Evolutionary conservation across 2,113 vertebrate species (phyloP), one percentile per base, ranked within the genome.

Genomic region (Ageneiosus marmoratus): DNA sequence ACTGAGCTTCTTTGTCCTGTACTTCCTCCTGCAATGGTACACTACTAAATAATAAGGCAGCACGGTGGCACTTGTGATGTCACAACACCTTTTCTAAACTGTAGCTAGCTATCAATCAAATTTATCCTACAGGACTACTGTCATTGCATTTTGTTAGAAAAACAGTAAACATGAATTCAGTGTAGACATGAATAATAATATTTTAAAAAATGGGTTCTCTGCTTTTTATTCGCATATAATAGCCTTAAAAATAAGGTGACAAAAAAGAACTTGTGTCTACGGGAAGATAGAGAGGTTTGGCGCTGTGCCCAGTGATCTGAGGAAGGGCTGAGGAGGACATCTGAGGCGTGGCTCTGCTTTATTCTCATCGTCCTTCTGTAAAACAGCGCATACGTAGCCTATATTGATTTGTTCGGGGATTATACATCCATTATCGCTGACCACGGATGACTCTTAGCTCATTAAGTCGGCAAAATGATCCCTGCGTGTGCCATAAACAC

Each of bases 381-480:
- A 75, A 88, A 76, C 69, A 77, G 82, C 80, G 80, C 63, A 56
- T 79, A 41, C 5, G 37, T 41, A 41, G 37, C 37, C 37, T 41
- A 37, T 86, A 86, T 85, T 83, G 82, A 86, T 81, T 84, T 80
- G 67, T 24, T 67, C 29, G 20, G 50, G 48, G 70, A 79, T 77
- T 74, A 78, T 69, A 72, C 75, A 69, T 34, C 77, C 58, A 60
- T 84, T 87, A 77, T 74, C 80, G 34, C 72, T 77, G 60, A 69
- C 20, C 46, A 60, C 56, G 69, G 56, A 75, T n/a, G n/a, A 70
- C 18, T 63, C 83, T 9, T 27, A 56, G 70, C 63, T 75, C 76
- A 88, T 83, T 87, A 82, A 82, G 50, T 53, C n/a, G 27, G 20
- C 44, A 69, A 29, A 55, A 50, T 67, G 73, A 84, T 13, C 29